A percentile compares a stretch with the other conserved stretches of the same genome.
Evolutionary conservation across 2,888 invertebrate genomes (phyloP).

Genomic region (Ophion ventricosus): DNA sequence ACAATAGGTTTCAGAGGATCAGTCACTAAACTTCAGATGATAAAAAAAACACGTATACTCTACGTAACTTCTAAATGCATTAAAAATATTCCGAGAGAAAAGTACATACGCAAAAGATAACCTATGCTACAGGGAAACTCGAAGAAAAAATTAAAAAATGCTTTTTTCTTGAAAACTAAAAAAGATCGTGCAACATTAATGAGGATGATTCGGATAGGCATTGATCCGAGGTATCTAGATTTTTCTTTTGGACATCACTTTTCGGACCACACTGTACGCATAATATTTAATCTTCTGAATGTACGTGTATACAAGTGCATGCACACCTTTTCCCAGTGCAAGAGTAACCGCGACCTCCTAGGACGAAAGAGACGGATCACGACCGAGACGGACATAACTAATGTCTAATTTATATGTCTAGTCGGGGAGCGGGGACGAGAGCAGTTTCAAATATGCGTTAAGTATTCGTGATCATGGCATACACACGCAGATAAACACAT

Average conservation of each 20-base stretch:
- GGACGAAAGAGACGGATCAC: constrained; percentile 41
- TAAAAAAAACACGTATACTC: neutral
- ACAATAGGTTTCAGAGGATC: neutral
- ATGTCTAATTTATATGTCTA: constrained; percentile 66
- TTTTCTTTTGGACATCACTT: neutral
- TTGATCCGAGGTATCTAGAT: neutral
- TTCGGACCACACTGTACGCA: neutral
- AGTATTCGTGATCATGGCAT: constrained; percentile 42
- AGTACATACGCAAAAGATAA: neutral
- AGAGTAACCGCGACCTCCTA: constrained; percentile 33
- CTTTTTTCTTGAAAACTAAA: neutral
- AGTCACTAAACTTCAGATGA: neutral
- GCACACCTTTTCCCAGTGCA: neutral
- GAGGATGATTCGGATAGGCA: neutral
- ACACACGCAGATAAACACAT: neutral
- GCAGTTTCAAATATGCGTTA: neutral
- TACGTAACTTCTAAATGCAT: neutral
- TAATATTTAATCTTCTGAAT: neutral
- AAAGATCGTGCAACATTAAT: neutral
- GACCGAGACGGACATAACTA: constrained; percentile 58
- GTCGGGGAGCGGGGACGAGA: constrained; percentile 24
- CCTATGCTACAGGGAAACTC: neutral
- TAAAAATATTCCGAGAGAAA: neutral
- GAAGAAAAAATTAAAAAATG: no score
- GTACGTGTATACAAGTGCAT: neutral